Evolutionary conservation across 1,140 invertebrate genomes (phyloP).

Genomic region (Marisa cornuarietis): DNA sequence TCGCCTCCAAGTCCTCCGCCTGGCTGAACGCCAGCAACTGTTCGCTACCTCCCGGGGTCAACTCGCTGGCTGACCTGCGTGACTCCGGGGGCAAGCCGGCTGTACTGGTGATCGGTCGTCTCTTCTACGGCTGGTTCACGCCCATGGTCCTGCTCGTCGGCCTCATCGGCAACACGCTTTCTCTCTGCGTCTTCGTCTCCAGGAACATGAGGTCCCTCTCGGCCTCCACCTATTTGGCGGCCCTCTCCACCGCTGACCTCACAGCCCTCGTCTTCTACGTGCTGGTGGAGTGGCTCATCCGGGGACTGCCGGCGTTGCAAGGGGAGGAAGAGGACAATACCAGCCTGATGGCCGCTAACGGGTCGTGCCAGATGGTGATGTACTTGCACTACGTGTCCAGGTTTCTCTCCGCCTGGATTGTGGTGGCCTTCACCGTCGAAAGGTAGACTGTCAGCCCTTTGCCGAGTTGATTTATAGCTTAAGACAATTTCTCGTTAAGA

Average conservation of each 20-base stretch:
- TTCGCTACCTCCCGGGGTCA: not conserved
- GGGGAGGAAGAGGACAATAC: slow-evolving; percentile 23
- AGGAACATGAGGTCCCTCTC: slow-evolving; percentile 47
- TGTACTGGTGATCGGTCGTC: slow-evolving; percentile 20
- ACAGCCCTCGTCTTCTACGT: slow-evolving; percentile 54
- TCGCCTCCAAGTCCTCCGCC: slow-evolving; percentile 18
- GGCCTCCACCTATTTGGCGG: slow-evolving; percentile 54
- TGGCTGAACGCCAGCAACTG: slow-evolving; percentile 19
- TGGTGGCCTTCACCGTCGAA: slow-evolving; percentile 53
- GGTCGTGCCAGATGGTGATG: slow-evolving; percentile 46
- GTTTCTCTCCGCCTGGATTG: slow-evolving; percentile 52
- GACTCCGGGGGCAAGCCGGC: not conserved
- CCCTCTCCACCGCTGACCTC: slow-evolving; percentile 54
- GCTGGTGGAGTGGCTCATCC: slow-evolving; percentile 53
- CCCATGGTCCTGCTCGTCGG: slow-evolving; percentile 46
- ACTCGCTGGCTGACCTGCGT: not conserved
- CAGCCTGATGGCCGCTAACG: slow-evolving; percentile 37
- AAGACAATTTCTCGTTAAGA: too few species aligned
- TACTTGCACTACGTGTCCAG: slow-evolving; percentile 48
- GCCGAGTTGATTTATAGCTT: too few species aligned
- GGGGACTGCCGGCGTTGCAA: slow-evolving; percentile 31
- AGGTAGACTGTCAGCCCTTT: slow-evolving; percentile 23
- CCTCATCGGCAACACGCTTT: slow-evolving; percentile 51
- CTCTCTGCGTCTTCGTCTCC: slow-evolving; percentile 52
- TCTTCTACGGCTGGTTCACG: slow-evolving; percentile 48